Evolutionary conservation across 2,888 invertebrate genomes (phyloP).

Genomic region (Lepidochitona cinerea): DNA sequence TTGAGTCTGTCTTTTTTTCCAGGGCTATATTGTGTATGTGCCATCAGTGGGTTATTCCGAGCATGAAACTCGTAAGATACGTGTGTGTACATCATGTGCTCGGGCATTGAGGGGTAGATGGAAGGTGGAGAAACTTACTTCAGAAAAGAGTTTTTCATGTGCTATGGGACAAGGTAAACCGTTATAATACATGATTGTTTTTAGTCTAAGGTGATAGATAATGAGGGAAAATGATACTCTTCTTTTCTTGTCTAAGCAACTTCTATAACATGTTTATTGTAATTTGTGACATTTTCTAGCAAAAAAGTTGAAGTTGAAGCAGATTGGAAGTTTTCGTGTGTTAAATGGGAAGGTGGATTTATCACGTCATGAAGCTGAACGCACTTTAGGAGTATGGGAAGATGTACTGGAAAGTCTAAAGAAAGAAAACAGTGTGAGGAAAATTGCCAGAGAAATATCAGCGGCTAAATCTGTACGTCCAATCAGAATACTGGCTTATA

Average conservation of each 20-base stretch:
- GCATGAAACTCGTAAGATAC: slow-evolving; percentile 29
- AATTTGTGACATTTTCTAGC: slow-evolving; percentile 37
- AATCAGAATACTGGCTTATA: slow-evolving; percentile 67
- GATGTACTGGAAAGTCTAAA: slow-evolving; percentile 52
- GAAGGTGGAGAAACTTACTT: slow-evolving; percentile 57
- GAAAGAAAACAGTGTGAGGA: slow-evolving; percentile 55
- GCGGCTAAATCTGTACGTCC: slow-evolving; percentile 61
- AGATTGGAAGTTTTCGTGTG: slow-evolving; percentile 67
- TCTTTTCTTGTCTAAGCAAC: not conserved
- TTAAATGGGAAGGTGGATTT: slow-evolving; percentile 70
- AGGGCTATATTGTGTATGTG: slow-evolving; percentile 60
- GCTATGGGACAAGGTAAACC: slow-evolving; percentile 66
- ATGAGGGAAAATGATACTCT: too few relatives aligned
- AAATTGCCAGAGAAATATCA: slow-evolving; percentile 66
- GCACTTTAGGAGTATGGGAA: slow-evolving; percentile 64
- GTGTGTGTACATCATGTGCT: slow-evolving; percentile 69
- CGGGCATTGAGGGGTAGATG: slow-evolving; percentile 67
- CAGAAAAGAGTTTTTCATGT: slow-evolving; percentile 63
- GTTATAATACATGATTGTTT: not conserved
- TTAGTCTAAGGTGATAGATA: not conserved
- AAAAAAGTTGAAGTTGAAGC: slow-evolving; percentile 55
- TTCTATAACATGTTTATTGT: not conserved
- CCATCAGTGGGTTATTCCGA: slow-evolving; percentile 32
- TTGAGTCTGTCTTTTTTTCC: not conserved
- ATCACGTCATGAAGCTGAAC: slow-evolving; percentile 65